Percentiles rank a stretch among this genome's conserved stretches.
Evolutionary conservation across 2,113 vertebrate genomes (phyloP).

Genomic region (Sander lucioperca): DNA sequence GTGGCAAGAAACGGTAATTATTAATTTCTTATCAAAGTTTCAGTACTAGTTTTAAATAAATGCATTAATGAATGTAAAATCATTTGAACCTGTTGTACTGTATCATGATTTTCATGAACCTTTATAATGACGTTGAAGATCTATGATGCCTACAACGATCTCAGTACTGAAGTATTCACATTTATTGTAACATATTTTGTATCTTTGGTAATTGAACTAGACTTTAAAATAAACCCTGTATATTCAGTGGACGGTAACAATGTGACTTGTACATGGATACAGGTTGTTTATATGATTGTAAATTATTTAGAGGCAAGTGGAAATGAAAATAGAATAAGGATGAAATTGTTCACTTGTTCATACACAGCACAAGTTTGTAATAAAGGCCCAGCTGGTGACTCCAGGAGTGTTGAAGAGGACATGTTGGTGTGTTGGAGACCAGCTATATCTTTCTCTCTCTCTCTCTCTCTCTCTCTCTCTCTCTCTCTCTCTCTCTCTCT

Average conservation of each 20-base stretch:
- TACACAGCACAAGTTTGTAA: not conserved
- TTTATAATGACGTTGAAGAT: no score
- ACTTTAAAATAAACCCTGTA: not conserved
- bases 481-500: not conserved
- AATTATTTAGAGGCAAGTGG: not conserved
- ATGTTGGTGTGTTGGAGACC: conserved; percentile 2
- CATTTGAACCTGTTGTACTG: no score
- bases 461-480: not conserved
- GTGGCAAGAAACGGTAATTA: not conserved
- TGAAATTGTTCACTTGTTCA: not conserved
- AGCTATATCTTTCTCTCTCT: not conserved
- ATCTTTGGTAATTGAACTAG: not conserved
- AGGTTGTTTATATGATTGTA: not conserved
- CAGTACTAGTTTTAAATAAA: no score
- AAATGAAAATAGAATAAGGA: not conserved
- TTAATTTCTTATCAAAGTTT: no score
- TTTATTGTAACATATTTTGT: not conserved
- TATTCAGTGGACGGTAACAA: no score
- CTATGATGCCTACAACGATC: no score
- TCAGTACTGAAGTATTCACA: no score
- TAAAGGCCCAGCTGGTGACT: not conserved
- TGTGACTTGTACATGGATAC: not conserved
- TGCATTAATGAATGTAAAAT: no score
- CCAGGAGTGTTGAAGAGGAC: conserved; percentile 4
- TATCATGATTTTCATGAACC: no score